A percentile compares a stretch with the other conserved stretches of the same genome.
These are phyloP conservation scores for Pogonophryne albipinna DNA, from an alignment of 2,797 vertebrate genomes.

Conservation along the genomic window DNA sequence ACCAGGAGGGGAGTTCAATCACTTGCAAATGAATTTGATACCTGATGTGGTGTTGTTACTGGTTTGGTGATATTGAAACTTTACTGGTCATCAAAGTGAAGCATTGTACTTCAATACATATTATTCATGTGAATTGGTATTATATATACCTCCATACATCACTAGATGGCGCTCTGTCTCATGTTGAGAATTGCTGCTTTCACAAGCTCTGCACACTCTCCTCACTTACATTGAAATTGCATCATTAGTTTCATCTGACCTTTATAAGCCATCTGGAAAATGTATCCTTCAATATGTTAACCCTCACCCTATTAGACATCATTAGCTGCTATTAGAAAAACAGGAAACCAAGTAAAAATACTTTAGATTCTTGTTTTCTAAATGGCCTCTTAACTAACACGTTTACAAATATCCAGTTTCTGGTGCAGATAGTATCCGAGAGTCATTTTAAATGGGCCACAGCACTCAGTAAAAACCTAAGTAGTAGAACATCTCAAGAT, in stretches of 20 bases:
- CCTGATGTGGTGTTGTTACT: no score
- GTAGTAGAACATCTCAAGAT: neutral
- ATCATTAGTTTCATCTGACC: slow-evolving; percentile 2
- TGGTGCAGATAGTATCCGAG: slow-evolving; percentile 9
- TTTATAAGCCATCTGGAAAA: slow-evolving; percentile 14
- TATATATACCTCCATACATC: no score
- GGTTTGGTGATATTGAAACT: no score
- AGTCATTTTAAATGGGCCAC: slow-evolving; percentile 9
- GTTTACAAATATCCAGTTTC: slow-evolving; percentile 36
- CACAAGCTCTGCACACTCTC: neutral
- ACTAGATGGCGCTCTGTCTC: no score
- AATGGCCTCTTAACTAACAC: slow-evolving; percentile 38
- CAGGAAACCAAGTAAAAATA: slow-evolving; percentile 21
- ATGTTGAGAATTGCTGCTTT: neutral
- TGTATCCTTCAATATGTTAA: slow-evolving; percentile 11
- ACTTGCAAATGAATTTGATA: no score
- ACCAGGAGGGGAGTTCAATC: no score
- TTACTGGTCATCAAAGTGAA: no score
- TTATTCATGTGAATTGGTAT: no score
- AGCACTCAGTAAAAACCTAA: slow-evolving; percentile 6
- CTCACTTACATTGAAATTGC: neutral
- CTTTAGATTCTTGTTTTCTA: slow-evolving; percentile 12
- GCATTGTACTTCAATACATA: no score
- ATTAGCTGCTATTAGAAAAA: slow-evolving; percentile 29
- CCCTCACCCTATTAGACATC: neutral